A percentile compares a stretch with the other conserved stretches of the same genome.
phyloP scores from a whole-genome alignment of 2,113 vertebrate species.

The Galbula dea region DNA sequence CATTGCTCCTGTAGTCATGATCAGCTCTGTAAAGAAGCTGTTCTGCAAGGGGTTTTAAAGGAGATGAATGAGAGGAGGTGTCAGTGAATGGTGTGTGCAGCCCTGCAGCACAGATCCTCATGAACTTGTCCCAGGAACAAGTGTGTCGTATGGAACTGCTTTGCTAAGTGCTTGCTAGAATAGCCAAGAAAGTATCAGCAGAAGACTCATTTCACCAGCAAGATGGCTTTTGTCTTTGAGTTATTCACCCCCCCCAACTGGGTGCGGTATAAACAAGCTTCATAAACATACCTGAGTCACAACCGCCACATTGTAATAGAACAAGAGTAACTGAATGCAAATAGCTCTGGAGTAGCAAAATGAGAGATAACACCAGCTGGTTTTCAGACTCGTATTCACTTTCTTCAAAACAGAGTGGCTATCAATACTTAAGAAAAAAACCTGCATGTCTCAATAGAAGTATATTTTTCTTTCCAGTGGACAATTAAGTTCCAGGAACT shows the following conservation, averaged over 20 bases:
- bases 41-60: not conserved
- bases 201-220: not conserved
- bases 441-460: not conserved
- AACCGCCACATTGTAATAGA: not conserved
- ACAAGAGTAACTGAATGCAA: not conserved
- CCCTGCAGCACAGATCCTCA: not conserved
- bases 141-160: not conserved
- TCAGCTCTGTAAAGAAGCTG: not conserved
- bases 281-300: not conserved
- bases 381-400: not conserved
- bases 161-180: not conserved
- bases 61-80: not conserved
- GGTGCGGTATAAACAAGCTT: conserved; percentile 7
- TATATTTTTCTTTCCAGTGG: not conserved
- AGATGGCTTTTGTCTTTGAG: not conserved
- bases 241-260: not conserved
- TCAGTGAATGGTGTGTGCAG: fast-evolving
- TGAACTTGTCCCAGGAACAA: not conserved
- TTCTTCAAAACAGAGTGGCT: not conserved
- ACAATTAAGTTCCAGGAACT: not conserved
- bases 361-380: not conserved
- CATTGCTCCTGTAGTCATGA: not conserved
- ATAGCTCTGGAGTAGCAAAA: not conserved
- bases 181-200: not conserved
- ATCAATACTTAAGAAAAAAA: not conserved